Percentiles rank a stretch among this genome's conserved stretches.
phyloP scores from a whole-genome alignment of 1,140 invertebrate genomes.

The Phymorhynchus buccinoides region DNA sequence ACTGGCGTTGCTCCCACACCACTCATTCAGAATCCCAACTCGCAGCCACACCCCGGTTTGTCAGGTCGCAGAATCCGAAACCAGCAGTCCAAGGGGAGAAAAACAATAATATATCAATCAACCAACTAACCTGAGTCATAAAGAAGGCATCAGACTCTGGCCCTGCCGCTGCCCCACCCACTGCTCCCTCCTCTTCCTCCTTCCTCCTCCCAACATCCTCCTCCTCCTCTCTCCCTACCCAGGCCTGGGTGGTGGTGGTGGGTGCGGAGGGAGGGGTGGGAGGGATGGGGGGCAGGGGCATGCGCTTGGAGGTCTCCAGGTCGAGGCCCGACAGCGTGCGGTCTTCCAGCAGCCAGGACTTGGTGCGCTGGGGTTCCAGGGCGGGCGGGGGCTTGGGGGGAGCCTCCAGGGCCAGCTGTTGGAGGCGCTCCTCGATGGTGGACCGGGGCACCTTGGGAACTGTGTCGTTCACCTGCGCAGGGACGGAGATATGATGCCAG shows the following conservation, averaged over 20 bases:
- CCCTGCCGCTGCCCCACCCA: constrained; percentile 25
- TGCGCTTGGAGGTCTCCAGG: constrained; percentile 15
- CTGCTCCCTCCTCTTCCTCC: constrained; percentile 22
- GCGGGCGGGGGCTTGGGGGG: constrained; percentile 41
- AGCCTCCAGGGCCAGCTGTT: constrained; percentile 59
- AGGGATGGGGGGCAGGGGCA: constrained; percentile 49
- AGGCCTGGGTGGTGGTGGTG: constrained; percentile 33
- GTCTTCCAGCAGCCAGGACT: constrained; percentile 25
- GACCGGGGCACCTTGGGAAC: constrained; percentile 67
- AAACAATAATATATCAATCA: no score
- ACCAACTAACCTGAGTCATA: constrained; percentile 73
- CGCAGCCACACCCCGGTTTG: no score
- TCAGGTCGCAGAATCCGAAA: no score
- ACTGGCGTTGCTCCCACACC: no score
- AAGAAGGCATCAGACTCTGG: constrained; percentile 64
- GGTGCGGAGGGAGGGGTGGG: constrained; percentile 18
- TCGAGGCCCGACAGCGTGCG: constrained; percentile 19
- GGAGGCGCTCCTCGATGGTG: constrained; percentile 59
- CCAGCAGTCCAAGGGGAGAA: no score
- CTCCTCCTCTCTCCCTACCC: constrained; percentile 31
- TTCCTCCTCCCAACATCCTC: constrained; percentile 21
- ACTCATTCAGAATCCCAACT: no score
- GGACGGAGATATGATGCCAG: neutral
- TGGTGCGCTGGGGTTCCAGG: neutral
- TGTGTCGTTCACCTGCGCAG: constrained; percentile 55